Evolutionary conservation across 1,140 invertebrate genomes (phyloP).

Genomic region (Tribolium castaneum): DNA sequence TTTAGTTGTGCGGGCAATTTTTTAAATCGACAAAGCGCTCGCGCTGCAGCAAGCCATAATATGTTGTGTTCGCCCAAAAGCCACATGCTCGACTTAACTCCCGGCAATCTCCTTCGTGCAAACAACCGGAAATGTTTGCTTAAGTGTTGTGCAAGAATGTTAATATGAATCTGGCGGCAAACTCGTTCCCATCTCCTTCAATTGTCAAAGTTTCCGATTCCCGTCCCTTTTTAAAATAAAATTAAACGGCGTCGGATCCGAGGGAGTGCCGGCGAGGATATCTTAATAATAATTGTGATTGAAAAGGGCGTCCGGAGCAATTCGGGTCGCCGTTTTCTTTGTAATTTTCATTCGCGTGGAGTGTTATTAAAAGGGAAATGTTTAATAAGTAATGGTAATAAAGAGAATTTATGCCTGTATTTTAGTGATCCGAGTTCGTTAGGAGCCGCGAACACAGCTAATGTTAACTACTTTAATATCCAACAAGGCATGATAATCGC

Average conservation of each 20-base stretch:
- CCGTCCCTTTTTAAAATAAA: constrained; percentile 11
- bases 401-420: constrained; percentile 26
- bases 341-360: constrained; percentile 23
- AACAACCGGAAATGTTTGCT: constrained; percentile 26
- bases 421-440: constrained; percentile 27
- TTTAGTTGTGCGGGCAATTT: no score
- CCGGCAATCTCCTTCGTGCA: constrained; percentile 12
- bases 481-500: constrained; percentile 51
- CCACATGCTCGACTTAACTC: constrained; percentile 11
- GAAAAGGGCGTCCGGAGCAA: constrained; percentile 28
- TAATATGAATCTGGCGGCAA: neutral
- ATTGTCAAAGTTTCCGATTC: neutral
- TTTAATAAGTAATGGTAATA: constrained; percentile 33
- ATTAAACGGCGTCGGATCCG: neutral
- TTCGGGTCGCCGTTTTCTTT: constrained; percentile 25
- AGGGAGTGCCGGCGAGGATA: neutral
- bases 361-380: constrained; percentile 29
- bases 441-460: constrained; percentile 32
- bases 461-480: constrained; percentile 52
- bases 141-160: constrained; percentile 29
- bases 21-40: neutral
- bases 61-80: constrained; percentile 3
- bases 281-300: constrained; percentile 33
- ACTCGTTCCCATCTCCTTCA: neutral
- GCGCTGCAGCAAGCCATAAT: neutral